Percentiles rank a stretch among this genome's conserved stretches.
Evolutionary conservation across 1,140 invertebrate genomes (phyloP).

Genomic region (Homarus americanus): DNA sequence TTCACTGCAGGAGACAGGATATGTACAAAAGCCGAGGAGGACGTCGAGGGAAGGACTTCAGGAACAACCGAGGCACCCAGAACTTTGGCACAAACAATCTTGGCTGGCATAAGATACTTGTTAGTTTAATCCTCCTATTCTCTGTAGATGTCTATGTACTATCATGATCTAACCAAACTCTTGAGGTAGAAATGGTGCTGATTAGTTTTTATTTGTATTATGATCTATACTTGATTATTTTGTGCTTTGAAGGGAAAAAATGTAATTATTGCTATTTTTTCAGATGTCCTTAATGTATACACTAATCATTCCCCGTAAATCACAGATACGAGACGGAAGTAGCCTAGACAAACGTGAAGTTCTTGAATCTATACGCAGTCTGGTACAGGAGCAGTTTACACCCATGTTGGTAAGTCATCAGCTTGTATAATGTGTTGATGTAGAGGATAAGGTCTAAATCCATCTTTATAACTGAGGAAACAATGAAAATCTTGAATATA

Average conservation of each 20-base stretch:
- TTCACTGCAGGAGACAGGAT: slow-evolving; percentile 34
- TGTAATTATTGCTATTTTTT: not conserved
- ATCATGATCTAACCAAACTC: not conserved
- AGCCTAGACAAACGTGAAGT: slow-evolving; percentile 24
- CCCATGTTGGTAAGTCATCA: slow-evolving; percentile 35
- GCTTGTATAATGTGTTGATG: too few relatives aligned
- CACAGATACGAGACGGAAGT: slow-evolving; percentile 23
- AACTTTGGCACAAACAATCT: slow-evolving; percentile 21
- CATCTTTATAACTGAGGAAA: too few relatives aligned
- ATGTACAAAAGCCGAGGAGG: slow-evolving; percentile 39
- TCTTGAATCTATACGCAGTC: not conserved
- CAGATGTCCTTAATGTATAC: too few relatives aligned
- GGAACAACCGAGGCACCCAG: not conserved
- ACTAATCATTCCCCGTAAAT: not conserved
- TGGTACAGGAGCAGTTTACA: slow-evolving; percentile 43
- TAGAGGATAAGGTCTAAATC: too few relatives aligned
- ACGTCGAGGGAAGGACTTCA: not conserved
- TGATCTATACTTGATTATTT: not conserved
- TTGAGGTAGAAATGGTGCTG: too few relatives aligned
- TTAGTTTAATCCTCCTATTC: not conserved
- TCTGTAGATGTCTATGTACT: not conserved
- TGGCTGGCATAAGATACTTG: slow-evolving; percentile 39
- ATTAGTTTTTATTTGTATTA: not conserved
- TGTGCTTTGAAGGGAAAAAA: not conserved
- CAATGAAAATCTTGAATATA: too few relatives aligned